A percentile compares a stretch with the other conserved stretches of the same genome.
Evolutionary conservation across 2,113 vertebrate species (phyloP).

Genomic region (Dermatemys mawii): DNA sequence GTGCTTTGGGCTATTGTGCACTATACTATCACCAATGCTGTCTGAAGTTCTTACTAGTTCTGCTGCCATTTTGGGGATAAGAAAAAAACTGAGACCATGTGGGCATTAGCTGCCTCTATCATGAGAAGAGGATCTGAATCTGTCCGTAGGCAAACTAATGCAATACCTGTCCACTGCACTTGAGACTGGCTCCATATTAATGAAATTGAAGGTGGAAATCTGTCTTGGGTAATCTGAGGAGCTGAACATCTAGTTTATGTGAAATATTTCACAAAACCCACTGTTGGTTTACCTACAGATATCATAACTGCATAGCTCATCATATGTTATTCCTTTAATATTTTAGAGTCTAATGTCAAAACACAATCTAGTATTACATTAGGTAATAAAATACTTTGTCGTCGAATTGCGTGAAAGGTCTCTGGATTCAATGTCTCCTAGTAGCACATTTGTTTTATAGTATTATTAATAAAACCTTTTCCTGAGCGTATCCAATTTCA

Average conservation of each 20-base stretch:
- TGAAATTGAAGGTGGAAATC: slow-evolving; percentile 28
- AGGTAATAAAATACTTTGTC: not conserved
- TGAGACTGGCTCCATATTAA: not conserved
- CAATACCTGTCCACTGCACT: not conserved
- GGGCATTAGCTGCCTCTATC: not conserved
- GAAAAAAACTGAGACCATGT: not conserved
- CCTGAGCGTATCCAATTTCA: not conserved
- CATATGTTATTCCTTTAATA: not conserved
- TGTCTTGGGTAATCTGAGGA: not conserved
- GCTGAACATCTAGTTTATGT: slow-evolving; percentile 5
- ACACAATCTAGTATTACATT: not conserved
- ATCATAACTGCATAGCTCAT: not conserved
- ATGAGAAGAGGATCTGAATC: not conserved
- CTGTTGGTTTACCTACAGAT: slow-evolving; percentile 25
- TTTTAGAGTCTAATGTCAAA: slow-evolving; percentile 15
- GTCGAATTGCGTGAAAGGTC: not conserved
- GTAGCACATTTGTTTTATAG: not conserved
- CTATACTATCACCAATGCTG: not conserved
- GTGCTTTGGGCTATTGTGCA: not conserved
- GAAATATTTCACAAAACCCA: slow-evolving; percentile 24
- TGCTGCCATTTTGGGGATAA: not conserved
- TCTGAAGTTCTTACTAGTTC: not conserved
- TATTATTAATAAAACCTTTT: not conserved
- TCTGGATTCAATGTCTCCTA: not conserved
- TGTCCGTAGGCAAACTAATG: not conserved